phyloP scores from a whole-genome alignment of 2,113 vertebrate species.

The Myrmecobius fasciatus region DNA sequence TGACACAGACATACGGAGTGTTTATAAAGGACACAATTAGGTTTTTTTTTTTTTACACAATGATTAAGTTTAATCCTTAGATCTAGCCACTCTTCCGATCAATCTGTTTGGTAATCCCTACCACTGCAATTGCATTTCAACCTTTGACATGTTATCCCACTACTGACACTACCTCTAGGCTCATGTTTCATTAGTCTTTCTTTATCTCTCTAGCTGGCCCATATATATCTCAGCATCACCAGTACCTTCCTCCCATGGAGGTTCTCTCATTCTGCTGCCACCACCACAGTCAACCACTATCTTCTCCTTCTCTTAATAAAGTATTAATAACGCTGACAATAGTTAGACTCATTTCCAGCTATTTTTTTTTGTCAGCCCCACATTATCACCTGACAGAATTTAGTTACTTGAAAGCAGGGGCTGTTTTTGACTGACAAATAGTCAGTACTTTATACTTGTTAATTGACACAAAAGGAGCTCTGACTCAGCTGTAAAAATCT shows the following conservation, averaged over 20 bases:
- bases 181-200: background rate
- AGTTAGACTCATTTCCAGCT: background rate
- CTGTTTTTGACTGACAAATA: background rate
- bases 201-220: background rate
- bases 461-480: background rate
- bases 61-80: background rate
- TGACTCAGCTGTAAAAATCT: background rate
- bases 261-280: background rate
- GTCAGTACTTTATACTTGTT: background rate
- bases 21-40: background rate
- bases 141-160: background rate
- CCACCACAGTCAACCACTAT: background rate
- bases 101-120: background rate
- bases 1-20: background rate
- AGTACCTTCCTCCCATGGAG: background rate
- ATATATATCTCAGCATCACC: background rate
- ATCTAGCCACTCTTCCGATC: background rate
- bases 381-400: background rate
- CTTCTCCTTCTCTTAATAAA: background rate
- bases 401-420: background rate
- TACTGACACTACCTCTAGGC: background rate
- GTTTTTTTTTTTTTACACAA: background rate
- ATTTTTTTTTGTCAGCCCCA: background rate
- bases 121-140: background rate
- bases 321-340: background rate